Base-by-base conservation (phyloP, 2,888 invertebrate species). In the Hypsopygia costalis region DNA sequence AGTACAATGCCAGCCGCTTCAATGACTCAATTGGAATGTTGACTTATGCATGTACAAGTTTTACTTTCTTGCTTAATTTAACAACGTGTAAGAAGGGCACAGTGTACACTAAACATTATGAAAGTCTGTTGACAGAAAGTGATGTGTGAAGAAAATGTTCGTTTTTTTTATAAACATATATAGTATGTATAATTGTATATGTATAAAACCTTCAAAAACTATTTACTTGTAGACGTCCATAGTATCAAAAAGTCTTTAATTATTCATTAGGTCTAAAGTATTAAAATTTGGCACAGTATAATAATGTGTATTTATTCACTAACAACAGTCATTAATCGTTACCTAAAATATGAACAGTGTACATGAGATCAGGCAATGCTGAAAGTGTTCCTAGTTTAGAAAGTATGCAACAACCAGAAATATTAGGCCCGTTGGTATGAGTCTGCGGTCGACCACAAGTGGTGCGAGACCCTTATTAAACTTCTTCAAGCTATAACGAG, bases 1-100 rank as follows among this genome's bases (percentile, higher is more conserved):
- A 31, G 36, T 37, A 31, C 36, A 36, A 37, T 30, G 36, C 22
- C 36, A 37, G 4, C 36, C 20, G 21, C 36, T 25, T 37, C 11
- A 37, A 16, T 29, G 36, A 21, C 2, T 22, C 1, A 34, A 25
- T 31, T 11, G 32, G 16, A 32, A 32, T 32, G 16, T 16, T 16
- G 16, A 16, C 16, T 3, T 32, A 32, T 37, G 36, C 36, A 36
- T 16, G 28, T 28, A 36, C 28, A 16, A 20, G 36, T 29, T 25
- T 8, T 36, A 21, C 36, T 37, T 37, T 37, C 36, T 37, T 37
- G 22, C 30, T n/a, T 20, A 30, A 36, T 20, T 29, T 12, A 6
- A 7, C 3, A 27, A 10, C 20, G 28, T 9, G 16, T 29, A 20
- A 29, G 16, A 37, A 32, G 30, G 36, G 36, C 30, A 10, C 22